Evolutionary conservation across 2,113 vertebrate genomes (phyloP).

Genomic region (Nettapus auritus): DNA sequence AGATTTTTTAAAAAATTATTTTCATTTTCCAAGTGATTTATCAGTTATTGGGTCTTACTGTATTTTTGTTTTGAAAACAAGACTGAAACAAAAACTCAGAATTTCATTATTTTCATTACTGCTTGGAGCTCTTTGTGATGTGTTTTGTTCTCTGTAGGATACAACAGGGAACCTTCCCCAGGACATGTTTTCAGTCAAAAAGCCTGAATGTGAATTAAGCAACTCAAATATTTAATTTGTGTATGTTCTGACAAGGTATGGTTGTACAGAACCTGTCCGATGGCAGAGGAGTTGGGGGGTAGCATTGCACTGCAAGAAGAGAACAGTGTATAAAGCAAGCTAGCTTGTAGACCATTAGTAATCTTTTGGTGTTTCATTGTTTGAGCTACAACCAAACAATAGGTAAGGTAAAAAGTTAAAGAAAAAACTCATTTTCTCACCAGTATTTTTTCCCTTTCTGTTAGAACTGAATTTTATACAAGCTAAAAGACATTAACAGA

Average conservation of each 20-base stretch:
- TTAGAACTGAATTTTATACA: background rate
- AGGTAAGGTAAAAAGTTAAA: background rate
- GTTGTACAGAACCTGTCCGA: background rate
- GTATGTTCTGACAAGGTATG: background rate
- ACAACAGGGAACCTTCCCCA: background rate
- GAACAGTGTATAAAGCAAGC: background rate
- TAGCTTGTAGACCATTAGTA: background rate
- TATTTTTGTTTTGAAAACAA: background rate
- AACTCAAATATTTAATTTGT: background rate
- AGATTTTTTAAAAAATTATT: background rate
- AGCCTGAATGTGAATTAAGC: background rate
- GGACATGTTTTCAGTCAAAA: background rate
- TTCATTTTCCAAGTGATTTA: background rate
- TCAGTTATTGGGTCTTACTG: background rate
- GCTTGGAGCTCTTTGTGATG: background rate
- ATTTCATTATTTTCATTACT: background rate
- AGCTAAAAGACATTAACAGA: background rate
- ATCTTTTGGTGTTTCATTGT: background rate
- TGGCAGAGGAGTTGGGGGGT: background rate
- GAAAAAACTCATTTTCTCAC: background rate
- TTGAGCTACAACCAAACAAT: background rate
- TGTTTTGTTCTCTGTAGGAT: background rate
- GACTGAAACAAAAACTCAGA: fast-evolving
- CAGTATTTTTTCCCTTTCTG: background rate
- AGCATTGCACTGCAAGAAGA: background rate